Evolutionary conservation across 1,140 invertebrate genomes (phyloP), one percentile per base, ranked within the genome.

Genomic region (Nautilus pompilius): DNA sequence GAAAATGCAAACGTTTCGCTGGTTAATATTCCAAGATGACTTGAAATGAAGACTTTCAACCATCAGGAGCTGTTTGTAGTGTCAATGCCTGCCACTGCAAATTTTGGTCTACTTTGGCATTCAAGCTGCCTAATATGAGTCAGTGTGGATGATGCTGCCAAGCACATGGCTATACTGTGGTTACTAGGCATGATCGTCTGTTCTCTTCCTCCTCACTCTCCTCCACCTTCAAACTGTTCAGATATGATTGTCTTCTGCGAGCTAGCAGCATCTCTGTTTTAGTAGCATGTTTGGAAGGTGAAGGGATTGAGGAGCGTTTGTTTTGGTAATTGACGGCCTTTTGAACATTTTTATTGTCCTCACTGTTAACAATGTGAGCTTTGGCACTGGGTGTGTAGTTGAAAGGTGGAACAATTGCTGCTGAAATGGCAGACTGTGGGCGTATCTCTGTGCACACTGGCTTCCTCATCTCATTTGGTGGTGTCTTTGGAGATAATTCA

Each of bases 321-420:
- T 22, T 29, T 32, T 26, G 49, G 13, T 41, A 36, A 20, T 17
- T 36, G 17, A 41, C 20, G n/a, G 56, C 3, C 32, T 58, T 58
- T 24, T 20, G 20, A 4, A 53, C 15, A 28, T 28, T 53, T 24
- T 28, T 53, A 17, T 26, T 53, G 46, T 28, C 28, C 5, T 57
- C 46, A 29, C 29, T 36, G 30, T 55, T 60, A 8, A 58, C 51
- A 48, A 20, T 46, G 20, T 53, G 48, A 17, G 63, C 30, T 41
- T 53, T 57, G 28, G 56, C 36, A 13, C 63, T 68, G 2, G 84
- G 84, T 55, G 80, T 85, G 58, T 86, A 87, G 68, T 87, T 86
- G 62, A 86, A 87, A 0, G 85, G 85, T 17, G 80, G 76, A 17
- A 86, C 84, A 46, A 86, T 82, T 6, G 84, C 84, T 24, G 85